Base-by-base conservation (phyloP, 2,113 vertebrate species). In the Apistogramma diplotaenia region DNA sequence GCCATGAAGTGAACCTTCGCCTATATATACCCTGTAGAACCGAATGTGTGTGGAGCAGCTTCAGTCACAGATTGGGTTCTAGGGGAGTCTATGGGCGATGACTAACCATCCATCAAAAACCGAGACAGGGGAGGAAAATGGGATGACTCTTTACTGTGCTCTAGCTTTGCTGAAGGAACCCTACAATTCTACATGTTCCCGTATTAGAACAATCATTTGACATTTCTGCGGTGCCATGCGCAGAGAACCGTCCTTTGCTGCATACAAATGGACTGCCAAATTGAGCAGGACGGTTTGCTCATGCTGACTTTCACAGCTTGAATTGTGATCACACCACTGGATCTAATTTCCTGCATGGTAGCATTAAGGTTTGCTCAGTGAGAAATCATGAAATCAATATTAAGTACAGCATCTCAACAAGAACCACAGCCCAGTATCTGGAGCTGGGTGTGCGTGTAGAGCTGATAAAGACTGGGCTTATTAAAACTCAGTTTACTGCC, bases 11-110 rank as follows among this genome's bases (percentile, higher is more conserved):
- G 43, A 87, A 72, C 40, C 91, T 59, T 92, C 81, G 85, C 89
- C 90, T 79, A 87, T 94, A 90, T 35, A 92, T 94, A 94, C 93
- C 93, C 93, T 94, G 93, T 94, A 94, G 93, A 94, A 94, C 93
- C 93, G 92, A 94, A 94, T 94, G 93, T 94, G 93, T 94, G 93
- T 93, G 93, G 91, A 93, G 86, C 84, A 90, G 85, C 84, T 82
- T 86, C 78, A 9, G 88, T 93, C 92, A 94, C 93, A 93, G 93
- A 93, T 94, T 94, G 93, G 93, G 93, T 93, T 94, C 93, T 94
- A 81, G 91, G 93, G 93, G 93, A 93, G 93, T 94, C 93, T 93
- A 92, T 93, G 92, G 91, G 92, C 15, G 89, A 88, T 25, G 93
- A 93, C 84, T 87, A 82, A 88, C 76, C 92, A 84, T 89, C 91